Evolutionary conservation across 1,140 invertebrate genomes (phyloP), one percentile per base, ranked within the genome.

Genomic region (Hydropsyche tenuis): DNA sequence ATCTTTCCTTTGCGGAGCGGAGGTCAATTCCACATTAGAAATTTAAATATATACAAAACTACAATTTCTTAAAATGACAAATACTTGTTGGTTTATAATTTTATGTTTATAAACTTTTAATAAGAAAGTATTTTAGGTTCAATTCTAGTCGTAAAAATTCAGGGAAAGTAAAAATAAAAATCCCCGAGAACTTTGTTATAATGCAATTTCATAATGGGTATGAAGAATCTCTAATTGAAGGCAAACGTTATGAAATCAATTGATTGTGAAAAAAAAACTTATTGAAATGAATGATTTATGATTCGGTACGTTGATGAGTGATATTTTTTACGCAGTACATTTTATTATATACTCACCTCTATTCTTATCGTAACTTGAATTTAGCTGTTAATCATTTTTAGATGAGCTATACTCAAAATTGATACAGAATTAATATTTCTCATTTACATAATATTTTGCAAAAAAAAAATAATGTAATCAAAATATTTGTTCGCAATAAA

Each of bases 261-360:
- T 7, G 48, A n/a, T 9, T 4, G 30, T 53, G 48, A 20, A 20
- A 53, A 53, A 53, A 46, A 46, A n/a, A 12, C 14, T 46, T 46
- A 46, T 46, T 16, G 45, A 46, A 53, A 53, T 18, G 48, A 53
- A 53, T 53, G 48, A 53, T 53, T 53, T 20, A 53, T 18, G 48
- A 53, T 53, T 37, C 9, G n/a, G 16, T 18, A 53, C 4, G 20
- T 20, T 53, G 16, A 53, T 20, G 48, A 53, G 48, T 37, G 30
- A 4, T 37, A 37, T 37, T 37, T 37, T 37, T 9, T 4, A 37
- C n/a, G n/a, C n/a, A n/a, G n/a, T 46, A 46, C 45, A 12, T 46
- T 4, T 18, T 53, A 53, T 53, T n/a, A 53, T 20, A 53, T 20
- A 53, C 48, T 53, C 7, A 18, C 48, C 48, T 16, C 20, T 20